Evolutionary conservation across 1,140 invertebrate genomes (phyloP).

Genomic region (Pogonomyrmex barbatus): DNA sequence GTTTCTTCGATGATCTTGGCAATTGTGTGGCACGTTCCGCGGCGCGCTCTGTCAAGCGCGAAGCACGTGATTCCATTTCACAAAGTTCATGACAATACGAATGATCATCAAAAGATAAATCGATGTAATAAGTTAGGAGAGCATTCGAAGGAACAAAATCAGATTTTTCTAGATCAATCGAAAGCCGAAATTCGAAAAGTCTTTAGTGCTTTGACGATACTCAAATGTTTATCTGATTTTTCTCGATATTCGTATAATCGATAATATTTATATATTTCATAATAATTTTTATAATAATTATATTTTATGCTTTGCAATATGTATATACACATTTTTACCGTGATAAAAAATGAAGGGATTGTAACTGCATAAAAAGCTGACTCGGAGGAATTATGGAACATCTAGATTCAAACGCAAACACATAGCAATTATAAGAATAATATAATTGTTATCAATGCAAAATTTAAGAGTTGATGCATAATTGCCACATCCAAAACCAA

Average conservation of each 20-base stretch:
- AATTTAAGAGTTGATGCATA: too few species aligned
- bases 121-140: not conserved
- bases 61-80: conserved; percentile 54
- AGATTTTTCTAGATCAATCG: not conserved
- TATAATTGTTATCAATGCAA: too few species aligned
- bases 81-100: conserved; percentile 20
- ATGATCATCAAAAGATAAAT: conserved; percentile 28
- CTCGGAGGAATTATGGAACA: too few species aligned
- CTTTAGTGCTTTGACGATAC: not conserved
- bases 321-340: not conserved
- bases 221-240: not conserved
- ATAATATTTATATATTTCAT: not conserved
- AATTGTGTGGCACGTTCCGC: conserved; percentile 12
- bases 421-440: too few species aligned
- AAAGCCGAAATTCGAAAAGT: not conserved
- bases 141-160: not conserved
- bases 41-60: conserved; percentile 32
- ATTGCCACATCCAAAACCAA: too few species aligned
- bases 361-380: too few species aligned
- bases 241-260: not conserved
- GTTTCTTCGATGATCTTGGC: conserved; percentile 46
- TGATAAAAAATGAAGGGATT: too few species aligned
- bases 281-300: not conserved
- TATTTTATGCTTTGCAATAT: conserved; percentile 8
- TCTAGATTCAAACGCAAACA: too few species aligned